Evolutionary conservation across 2,888 invertebrate genomes (phyloP).

Genomic region (Lasioglossum zephyrum): DNA sequence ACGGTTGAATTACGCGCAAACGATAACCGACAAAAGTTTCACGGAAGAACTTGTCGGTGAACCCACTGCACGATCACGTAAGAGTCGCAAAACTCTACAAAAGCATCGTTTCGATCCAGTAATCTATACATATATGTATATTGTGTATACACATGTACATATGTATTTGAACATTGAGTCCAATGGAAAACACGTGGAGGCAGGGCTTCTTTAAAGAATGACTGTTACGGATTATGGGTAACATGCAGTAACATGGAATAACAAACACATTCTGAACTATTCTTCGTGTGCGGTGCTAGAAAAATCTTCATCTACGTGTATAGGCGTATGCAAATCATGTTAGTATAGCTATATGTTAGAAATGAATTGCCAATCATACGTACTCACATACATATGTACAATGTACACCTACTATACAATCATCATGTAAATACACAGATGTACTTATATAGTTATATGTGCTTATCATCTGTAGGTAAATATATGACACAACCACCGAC

Average conservation of each 20-base stretch:
- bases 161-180: background rate
- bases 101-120: background rate
- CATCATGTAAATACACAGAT: too few relatives aligned
- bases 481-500: too few relatives aligned
- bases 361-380: background rate
- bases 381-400: too few relatives aligned
- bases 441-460: too few relatives aligned
- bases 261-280: background rate
- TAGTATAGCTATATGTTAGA: background rate
- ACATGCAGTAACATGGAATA: background rate
- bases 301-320: background rate
- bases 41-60: conserved; percentile 4
- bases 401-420: too few relatives aligned
- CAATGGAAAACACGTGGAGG: background rate
- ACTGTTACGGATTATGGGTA: background rate
- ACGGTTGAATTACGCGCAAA: background rate
- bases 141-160: background rate
- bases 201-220: background rate
- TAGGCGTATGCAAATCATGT: background rate
- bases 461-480: too few relatives aligned
- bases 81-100: background rate
- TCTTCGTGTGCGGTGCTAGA: background rate
- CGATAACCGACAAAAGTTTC: background rate
- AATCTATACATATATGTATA: background rate
- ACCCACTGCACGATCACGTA: conserved; percentile 4